Evolutionary conservation across 2,888 invertebrate species (phyloP).

Genomic region (Drosophila austrosaltans): DNA sequence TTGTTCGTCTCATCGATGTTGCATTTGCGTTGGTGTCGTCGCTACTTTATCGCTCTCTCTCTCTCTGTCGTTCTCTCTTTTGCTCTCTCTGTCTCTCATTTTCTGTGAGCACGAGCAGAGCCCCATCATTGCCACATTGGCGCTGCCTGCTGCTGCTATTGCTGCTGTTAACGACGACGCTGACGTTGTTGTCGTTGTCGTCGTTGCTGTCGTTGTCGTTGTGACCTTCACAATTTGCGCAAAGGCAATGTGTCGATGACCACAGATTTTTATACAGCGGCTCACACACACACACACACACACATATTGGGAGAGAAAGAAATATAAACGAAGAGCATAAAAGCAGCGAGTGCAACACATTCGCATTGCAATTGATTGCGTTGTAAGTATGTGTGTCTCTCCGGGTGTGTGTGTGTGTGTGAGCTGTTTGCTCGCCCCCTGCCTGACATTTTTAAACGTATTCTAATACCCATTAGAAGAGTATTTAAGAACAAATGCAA

Average conservation of each 20-base stretch:
- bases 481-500: neutral
- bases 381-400: conserved; percentile 20
- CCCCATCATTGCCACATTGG: conserved; percentile 67
- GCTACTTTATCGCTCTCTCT: conserved; percentile 10
- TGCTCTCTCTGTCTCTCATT: conserved; percentile 21
- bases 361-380: conserved; percentile 74
- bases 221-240: conserved; percentile 85
- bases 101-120: conserved; percentile 16
- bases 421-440: conserved; percentile 24
- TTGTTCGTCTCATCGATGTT: conserved; percentile 51
- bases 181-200: conserved; percentile 51
- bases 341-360: conserved; percentile 73
- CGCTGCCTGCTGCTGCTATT: conserved; percentile 37
- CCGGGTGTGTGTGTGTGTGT: neutral
- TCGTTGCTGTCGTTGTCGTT: conserved; percentile 81
- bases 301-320: conserved; percentile 16
- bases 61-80: conserved; percentile 6
- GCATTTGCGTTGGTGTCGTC: conserved; percentile 61
- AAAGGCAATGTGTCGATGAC: conserved; percentile 85
- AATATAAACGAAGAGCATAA: conserved; percentile 58
- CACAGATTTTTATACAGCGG: conserved; percentile 80
- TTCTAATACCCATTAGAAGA: conserved; percentile 9
- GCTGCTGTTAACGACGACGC: conserved; percentile 26
- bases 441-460: conserved; percentile 47
- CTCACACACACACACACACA: conserved; percentile 46